Evolutionary conservation across 2,888 invertebrate genomes (phyloP).

Genomic region (Orchestes rusci): DNA sequence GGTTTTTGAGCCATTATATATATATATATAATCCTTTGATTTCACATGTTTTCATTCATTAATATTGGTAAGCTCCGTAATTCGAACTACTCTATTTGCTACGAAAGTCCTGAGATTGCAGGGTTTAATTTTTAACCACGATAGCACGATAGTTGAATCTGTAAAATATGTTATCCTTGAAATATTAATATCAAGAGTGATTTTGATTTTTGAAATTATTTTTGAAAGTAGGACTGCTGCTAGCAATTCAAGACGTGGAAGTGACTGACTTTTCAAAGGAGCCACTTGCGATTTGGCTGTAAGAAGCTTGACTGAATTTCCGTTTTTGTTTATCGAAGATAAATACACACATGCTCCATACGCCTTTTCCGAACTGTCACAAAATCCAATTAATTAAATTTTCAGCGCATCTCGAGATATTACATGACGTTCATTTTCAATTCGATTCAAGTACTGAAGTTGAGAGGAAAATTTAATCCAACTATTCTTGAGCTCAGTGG

Average conservation of each 20-base stretch:
- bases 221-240: not conserved
- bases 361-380: constrained; percentile 1
- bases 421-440: not conserved
- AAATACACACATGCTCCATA: constrained; percentile 4
- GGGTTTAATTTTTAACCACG: not conserved
- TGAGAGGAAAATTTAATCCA: not conserved
- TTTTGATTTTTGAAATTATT: not conserved
- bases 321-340: not conserved
- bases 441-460: not conserved
- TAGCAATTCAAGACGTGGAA: constrained; percentile 2
- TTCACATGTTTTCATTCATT: not conserved
- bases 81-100: not conserved
- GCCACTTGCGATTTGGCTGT: constrained; percentile 3
- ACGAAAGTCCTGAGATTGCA: not conserved
- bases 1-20: too few species aligned
- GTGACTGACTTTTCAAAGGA: not conserved
- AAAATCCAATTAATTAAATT: not conserved
- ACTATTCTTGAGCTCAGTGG: not conserved
- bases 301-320: constrained; percentile 1
- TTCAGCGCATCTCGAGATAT: not conserved
- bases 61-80: not conserved
- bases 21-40: too few species aligned
- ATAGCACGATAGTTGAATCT: too few species aligned
- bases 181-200: not conserved
- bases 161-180: not conserved